Conservation (phyloP, 2,113 vertebrate species). For the Platichthys stellatus region DNA sequence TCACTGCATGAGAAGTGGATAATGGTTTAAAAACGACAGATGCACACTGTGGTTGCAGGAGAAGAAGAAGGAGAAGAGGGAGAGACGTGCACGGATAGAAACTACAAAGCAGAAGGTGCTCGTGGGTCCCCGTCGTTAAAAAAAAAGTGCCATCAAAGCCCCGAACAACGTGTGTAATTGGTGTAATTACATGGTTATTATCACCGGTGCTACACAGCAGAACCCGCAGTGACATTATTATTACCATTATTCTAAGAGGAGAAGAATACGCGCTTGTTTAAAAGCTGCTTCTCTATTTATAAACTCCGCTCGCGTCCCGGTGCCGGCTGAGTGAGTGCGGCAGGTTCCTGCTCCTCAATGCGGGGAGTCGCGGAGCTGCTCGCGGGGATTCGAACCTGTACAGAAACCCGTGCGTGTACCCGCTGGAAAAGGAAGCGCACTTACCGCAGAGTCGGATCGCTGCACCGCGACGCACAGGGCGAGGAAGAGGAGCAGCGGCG, state of each 20-base stretch:
- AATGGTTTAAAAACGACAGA: not conserved
- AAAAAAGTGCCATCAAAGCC: not conserved
- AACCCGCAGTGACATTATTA: not conserved
- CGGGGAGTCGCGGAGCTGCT: not conserved
- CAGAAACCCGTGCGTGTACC: rapidly evolving
- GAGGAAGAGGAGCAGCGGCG: conserved; percentile 68
- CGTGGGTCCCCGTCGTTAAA: not conserved
- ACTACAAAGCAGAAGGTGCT: not conserved
- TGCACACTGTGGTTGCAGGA: not conserved
- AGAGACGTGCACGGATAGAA: not conserved
- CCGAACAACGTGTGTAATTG: not conserved
- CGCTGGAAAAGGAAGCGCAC: conserved; percentile 40
- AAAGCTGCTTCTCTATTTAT: conserved; percentile 71
- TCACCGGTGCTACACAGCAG: not conserved
- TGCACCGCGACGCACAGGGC: conserved; percentile 72
- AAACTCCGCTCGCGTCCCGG: conserved; percentile 44
- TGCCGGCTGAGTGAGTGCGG: not conserved
- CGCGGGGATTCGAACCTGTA: not conserved
- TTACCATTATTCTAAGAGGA: conserved; percentile 38
- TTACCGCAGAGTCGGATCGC: conserved; percentile 79
- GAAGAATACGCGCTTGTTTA: conserved; percentile 52
- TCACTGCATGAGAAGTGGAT: not conserved
- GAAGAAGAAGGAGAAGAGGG: not conserved
- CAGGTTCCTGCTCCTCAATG: not conserved
- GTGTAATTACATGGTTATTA: conserved; percentile 1